phyloP scores from a whole-genome alignment of 2,888 invertebrate genomes.

The Brachylomia viminalis region DNA sequence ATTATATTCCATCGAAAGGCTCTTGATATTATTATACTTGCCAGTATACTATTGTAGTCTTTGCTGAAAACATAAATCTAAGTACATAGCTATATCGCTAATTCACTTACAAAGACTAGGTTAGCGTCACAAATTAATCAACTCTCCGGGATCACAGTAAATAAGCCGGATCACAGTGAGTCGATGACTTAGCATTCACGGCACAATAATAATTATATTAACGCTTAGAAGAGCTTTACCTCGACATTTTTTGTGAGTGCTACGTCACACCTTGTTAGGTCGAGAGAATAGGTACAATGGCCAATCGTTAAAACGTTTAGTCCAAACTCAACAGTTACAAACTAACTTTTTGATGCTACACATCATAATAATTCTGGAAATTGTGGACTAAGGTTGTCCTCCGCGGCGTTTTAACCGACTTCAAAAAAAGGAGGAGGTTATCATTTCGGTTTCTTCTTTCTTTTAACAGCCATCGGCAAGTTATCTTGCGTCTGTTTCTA shows the following conservation, averaged over 20 bases:
- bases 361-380: background rate
- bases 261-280: conserved; percentile 7
- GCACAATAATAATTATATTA: conserved; percentile 45
- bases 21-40: conserved; percentile 11
- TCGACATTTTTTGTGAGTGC: conserved; percentile 33
- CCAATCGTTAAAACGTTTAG: conserved; percentile 15
- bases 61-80: no score
- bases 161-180: conserved; percentile 46
- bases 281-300: background rate
- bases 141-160: conserved; percentile 45
- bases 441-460: background rate
- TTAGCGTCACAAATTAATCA: conserved; percentile 64
- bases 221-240: conserved; percentile 28
- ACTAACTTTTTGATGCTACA: conserved; percentile 27
- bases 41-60: no score
- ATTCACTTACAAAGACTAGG: conserved; percentile 44
- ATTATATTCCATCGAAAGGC: conserved; percentile 22
- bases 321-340: conserved; percentile 11
- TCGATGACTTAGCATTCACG: conserved; percentile 33
- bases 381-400: background rate
- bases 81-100: conserved; percentile 22
- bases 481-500: background rate
- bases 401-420: background rate
- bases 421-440: no score
- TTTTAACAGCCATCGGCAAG: background rate